A percentile compares a stretch with the other conserved stretches of the same genome.
phyloP scores from a whole-genome alignment of 2,888 invertebrate genomes.

The Cephus spinipes region DNA sequence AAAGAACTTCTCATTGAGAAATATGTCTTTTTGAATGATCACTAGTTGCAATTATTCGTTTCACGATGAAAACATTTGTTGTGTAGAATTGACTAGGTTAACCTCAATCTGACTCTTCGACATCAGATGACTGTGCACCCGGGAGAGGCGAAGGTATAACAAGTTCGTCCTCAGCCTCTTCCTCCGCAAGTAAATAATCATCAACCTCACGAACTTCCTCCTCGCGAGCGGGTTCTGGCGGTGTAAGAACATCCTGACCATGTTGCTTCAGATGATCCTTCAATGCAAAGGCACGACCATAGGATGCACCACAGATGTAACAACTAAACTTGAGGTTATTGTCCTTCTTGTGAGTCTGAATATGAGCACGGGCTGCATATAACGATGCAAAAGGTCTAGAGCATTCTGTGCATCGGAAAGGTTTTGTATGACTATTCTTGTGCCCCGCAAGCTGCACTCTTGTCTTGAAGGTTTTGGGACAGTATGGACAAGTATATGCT shows the following conservation, averaged over 20 bases:
- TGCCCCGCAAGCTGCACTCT: constrained; percentile 83
- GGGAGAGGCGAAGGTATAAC: constrained; percentile 43
- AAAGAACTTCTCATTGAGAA: neutral
- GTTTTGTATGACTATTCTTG: constrained; percentile 85
- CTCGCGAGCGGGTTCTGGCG: constrained; percentile 57
- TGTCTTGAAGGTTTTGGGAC: constrained; percentile 85
- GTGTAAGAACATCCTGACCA: constrained; percentile 67
- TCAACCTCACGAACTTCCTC: constrained; percentile 58
- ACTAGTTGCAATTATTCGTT: neutral
- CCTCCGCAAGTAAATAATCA: constrained; percentile 51
- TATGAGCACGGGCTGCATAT: constrained; percentile 82
- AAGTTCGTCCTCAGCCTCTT: constrained; percentile 39
- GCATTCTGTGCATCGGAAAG: constrained; percentile 81
- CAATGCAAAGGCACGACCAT: constrained; percentile 80
- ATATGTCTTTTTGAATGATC: neutral
- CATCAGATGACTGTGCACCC: constrained; percentile 42
- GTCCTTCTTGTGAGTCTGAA: constrained; percentile 78
- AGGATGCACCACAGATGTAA: constrained; percentile 79
- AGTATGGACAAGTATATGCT: constrained; percentile 80
- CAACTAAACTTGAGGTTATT: constrained; percentile 80
- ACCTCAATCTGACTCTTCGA: constrained; percentile 48
- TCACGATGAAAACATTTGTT: neutral
- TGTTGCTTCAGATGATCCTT: constrained; percentile 79
- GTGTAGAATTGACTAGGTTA: constrained; percentile 32
- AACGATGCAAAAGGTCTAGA: constrained; percentile 80